These are phyloP conservation scores for Hypercompe scribonia DNA, from an alignment of 2,888 invertebrate species.

Conservation along the genomic window DNA sequence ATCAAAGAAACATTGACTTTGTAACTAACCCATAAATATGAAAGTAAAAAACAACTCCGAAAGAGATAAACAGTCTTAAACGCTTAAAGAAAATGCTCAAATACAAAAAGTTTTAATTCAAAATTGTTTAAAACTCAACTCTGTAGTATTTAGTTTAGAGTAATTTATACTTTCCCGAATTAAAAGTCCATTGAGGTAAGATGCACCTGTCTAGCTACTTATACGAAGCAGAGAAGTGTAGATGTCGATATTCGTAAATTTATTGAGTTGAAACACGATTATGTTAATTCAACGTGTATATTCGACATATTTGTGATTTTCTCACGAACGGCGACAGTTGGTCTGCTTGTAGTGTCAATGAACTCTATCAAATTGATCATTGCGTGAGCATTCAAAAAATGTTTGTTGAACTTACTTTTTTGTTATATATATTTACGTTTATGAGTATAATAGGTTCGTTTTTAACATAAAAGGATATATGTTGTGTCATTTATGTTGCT, in stretches of 20 bases:
- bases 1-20: neutral
- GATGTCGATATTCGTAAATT: conserved; percentile 58
- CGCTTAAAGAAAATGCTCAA: neutral
- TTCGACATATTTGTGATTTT: conserved; percentile 72
- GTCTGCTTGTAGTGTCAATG: conserved; percentile 75
- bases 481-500: neutral
- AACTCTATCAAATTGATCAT: conserved; percentile 56
- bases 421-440: neutral
- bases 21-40: neutral
- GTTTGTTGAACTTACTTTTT: conserved; percentile 4
- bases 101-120: neutral
- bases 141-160: conserved; percentile 8
- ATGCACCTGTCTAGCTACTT: conserved; percentile 34
- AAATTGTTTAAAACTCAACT: conserved; percentile 9
- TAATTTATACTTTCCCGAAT: conserved; percentile 22
- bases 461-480: neutral
- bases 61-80: neutral
- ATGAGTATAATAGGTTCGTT: neutral
- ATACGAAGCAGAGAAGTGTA: conserved; percentile 32
- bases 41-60: neutral
- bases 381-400: conserved; percentile 23
- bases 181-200: conserved; percentile 14
- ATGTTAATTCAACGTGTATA: conserved; percentile 72
- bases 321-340: conserved; percentile 80
- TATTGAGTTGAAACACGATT: conserved; percentile 74